phyloP scores from a whole-genome alignment of 2,888 invertebrate species.

The Pseudoips prasinana region DNA sequence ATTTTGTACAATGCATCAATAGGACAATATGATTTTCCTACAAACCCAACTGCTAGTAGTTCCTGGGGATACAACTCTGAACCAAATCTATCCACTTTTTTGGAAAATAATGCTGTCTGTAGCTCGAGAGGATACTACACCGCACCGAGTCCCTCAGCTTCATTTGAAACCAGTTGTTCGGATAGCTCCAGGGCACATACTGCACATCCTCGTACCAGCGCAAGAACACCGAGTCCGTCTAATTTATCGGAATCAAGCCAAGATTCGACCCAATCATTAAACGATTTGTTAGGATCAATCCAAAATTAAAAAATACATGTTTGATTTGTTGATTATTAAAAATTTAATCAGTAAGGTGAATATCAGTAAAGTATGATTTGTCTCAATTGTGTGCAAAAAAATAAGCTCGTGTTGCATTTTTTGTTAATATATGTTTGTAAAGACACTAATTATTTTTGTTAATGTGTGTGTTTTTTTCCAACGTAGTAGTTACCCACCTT shows the following conservation, averaged over 20 bases:
- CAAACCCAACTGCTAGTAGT: slow-evolving; percentile 23
- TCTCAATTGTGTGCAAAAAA: slow-evolving; percentile 12
- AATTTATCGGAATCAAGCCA: slow-evolving; percentile 25
- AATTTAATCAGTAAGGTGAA: slow-evolving; percentile 16
- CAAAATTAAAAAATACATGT: slow-evolving; percentile 21
- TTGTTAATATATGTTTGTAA: too few relatives aligned
- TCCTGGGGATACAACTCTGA: slow-evolving; percentile 25
- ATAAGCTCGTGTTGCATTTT: slow-evolving; percentile 8
- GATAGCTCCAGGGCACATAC: slow-evolving; percentile 12
- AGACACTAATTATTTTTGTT: not conserved
- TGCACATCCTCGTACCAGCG: slow-evolving; percentile 13
- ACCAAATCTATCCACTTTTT: slow-evolving; percentile 24
- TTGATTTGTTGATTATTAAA: slow-evolving; percentile 14
- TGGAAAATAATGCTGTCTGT: slow-evolving; percentile 28
- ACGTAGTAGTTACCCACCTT: too few relatives aligned
- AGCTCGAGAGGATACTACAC: slow-evolving; percentile 30
- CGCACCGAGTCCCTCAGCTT: slow-evolving; percentile 23
- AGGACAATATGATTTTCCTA: slow-evolving; percentile 19
- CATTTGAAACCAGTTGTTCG: slow-evolving; percentile 18
- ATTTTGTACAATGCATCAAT: slow-evolving; percentile 21
- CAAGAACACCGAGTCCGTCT: slow-evolving; percentile 17
- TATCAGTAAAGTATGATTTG: slow-evolving; percentile 12
- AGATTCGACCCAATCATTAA: slow-evolving; percentile 26
- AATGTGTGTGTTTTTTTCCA: too few relatives aligned
- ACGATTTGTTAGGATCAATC: slow-evolving; percentile 28